A percentile compares a stretch with the other conserved stretches of the same genome.
phyloP scores from a whole-genome alignment of 2,797 vertebrate species.

The Trichosurus vulpecula region DNA sequence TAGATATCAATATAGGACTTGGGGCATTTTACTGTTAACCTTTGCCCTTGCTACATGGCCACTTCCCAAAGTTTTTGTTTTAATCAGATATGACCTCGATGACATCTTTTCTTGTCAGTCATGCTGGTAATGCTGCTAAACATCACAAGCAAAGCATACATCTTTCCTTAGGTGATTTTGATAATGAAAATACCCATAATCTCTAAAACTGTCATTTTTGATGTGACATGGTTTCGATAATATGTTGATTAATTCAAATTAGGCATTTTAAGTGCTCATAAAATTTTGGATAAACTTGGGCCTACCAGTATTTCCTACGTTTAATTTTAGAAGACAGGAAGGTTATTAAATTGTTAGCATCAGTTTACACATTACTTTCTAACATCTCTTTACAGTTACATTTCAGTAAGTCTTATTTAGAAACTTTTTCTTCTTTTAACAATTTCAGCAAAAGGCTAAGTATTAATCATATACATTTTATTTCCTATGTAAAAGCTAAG shows the following conservation, averaged over 20 bases:
- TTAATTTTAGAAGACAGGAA: conserved; percentile 63
- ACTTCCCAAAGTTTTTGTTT: no score
- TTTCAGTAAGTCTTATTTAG: conserved; percentile 57
- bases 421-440: conserved; percentile 44
- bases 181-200: neutral
- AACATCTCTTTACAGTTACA: conserved; percentile 58
- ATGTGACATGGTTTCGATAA: neutral
- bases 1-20: no score
- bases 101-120: no score
- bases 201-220: conserved; percentile 29
- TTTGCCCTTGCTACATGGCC: no score
- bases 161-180: no score
- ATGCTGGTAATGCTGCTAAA: no score
- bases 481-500: conserved; percentile 50
- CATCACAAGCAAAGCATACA: no score
- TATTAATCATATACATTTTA: conserved; percentile 46
- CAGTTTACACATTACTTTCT: conserved; percentile 49
- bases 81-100: no score
- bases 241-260: conserved; percentile 23
- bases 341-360: conserved; percentile 44
- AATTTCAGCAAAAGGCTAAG: conserved; percentile 41
- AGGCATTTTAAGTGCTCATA: neutral
- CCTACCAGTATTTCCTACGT: conserved; percentile 52
- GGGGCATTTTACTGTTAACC: no score
- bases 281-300: neutral